Evolutionary conservation across 2,113 vertebrate genomes (phyloP), one percentile per base, ranked within the genome.

Genomic region (Symphodus melops): DNA sequence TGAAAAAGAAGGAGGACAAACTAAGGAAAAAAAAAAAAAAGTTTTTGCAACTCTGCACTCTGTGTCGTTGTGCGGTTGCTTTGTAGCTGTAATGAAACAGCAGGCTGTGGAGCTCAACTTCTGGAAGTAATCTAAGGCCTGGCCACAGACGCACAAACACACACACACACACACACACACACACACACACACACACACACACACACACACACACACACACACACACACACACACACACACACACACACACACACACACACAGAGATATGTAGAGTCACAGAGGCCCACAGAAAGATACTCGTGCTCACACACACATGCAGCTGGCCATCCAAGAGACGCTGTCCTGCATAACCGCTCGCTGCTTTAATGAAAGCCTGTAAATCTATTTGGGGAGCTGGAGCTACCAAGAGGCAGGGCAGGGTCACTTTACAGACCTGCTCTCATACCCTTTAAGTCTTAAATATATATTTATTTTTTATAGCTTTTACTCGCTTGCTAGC

Each of bases 311-410:
- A 78, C 28, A 39, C 72, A 76, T n/a, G n/a, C 83, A 83, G 75
- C 83, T 88, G 88, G 78, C 68, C 61, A 13, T 83, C 65, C 74
- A 59, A 63, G 39, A 72, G 77, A 68, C 82, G 74, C 82, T 78
- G 74, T 77, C 79, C 88, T 80, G 80, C 82, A 60, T 75, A 86
- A 89, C 89, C 86, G 3, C 87, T 39, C 8, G 87, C 84, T 74
- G 74, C 85, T 87, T 82, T 91, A 92, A 92, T 91, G 90, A 89
- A 88, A 90, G 88, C 86, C 91, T 90, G 72, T 81, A 91, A 91
- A 91, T 92, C 86, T 92, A 92, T 91, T 91, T 87, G 83, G 77
- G 82, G 83, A 80, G 52, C 70, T 68, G 77, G n/a, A 85, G 81
- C 88, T 75, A 79, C 83, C 84, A 69, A 72, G 74, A 75, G 66